A percentile compares a stretch with the other conserved stretches of the same genome.
Conservation (phyloP, 2,888 invertebrate species). For the Diarsia rubi region DNA sequence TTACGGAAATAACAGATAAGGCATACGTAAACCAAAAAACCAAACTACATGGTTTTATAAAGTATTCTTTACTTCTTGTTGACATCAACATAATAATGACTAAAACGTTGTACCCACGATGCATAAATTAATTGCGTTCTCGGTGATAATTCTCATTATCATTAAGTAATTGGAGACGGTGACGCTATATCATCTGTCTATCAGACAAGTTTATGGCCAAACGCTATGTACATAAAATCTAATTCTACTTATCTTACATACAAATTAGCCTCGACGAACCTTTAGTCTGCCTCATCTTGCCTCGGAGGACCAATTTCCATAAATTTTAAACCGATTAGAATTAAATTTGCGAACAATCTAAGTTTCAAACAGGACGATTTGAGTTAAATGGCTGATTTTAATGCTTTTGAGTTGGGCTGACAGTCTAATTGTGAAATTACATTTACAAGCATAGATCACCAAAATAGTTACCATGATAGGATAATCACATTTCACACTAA, state of each 20-base stretch:
- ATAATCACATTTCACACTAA: no score
- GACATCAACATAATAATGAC: neutral
- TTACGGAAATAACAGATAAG: no score
- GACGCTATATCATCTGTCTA: neutral
- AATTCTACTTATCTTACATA: constrained; percentile 19
- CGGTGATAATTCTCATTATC: neutral
- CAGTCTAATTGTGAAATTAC: neutral
- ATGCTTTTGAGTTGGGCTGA: constrained; percentile 14
- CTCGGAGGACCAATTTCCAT: constrained; percentile 38
- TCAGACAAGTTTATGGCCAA: constrained; percentile 15
- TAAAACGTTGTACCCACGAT: neutral
- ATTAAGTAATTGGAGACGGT: neutral
- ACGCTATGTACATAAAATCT: constrained; percentile 1
- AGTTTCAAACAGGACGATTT: constrained; percentile 29
- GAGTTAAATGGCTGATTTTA: constrained; percentile 25
- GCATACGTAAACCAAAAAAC: neutral
- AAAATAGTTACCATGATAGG: no score
- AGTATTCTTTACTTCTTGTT: neutral
- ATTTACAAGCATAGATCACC: neutral
- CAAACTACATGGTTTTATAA: neutral
- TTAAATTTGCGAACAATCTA: constrained; percentile 15
- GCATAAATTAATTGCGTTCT: neutral
- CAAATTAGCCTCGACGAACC: constrained; percentile 9
- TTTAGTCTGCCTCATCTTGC: neutral
- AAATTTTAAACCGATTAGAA: constrained; percentile 36